Conservation (phyloP, 1,140 invertebrate genomes). For the Andrena cerasifolii region DNA sequence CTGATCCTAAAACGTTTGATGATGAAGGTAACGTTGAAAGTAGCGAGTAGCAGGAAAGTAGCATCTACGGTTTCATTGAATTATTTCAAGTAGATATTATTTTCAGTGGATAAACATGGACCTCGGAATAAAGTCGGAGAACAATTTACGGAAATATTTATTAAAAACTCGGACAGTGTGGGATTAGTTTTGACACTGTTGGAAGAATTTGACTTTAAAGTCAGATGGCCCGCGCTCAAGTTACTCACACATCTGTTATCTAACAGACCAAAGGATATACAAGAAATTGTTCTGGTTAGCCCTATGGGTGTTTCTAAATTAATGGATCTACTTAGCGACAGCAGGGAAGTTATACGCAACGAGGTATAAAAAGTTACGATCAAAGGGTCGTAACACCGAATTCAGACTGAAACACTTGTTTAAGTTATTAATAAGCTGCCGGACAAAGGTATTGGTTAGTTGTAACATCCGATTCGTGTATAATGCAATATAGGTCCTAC, state of each 20-base stretch:
- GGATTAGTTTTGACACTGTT: slow-evolving; percentile 92
- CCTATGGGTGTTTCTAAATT: slow-evolving; percentile 99
- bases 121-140: slow-evolving; percentile 86
- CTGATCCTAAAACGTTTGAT: slow-evolving; percentile 91
- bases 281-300: slow-evolving; percentile 96
- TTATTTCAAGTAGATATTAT: neutral
- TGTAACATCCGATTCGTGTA: no score
- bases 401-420: no score
- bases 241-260: slow-evolving; percentile 91
- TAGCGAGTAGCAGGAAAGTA: no score
- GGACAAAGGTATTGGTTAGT: no score
- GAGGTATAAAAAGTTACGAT: no score
- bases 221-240: slow-evolving; percentile 93
- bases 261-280: slow-evolving; percentile 94
- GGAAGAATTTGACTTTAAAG: slow-evolving; percentile 97
- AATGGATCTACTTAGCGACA: slow-evolving; percentile 97
- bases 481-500: slow-evolving; percentile 91
- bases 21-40: slow-evolving; percentile 86
- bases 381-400: no score
- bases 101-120: slow-evolving; percentile 80
- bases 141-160: slow-evolving; percentile 99
- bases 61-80: no score
- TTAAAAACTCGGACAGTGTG: slow-evolving; percentile 95
- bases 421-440: neutral
- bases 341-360: slow-evolving; percentile 97